phyloP scores from a whole-genome alignment of 2,888 invertebrate species.

The Acrocyrtus sp. region DNA sequence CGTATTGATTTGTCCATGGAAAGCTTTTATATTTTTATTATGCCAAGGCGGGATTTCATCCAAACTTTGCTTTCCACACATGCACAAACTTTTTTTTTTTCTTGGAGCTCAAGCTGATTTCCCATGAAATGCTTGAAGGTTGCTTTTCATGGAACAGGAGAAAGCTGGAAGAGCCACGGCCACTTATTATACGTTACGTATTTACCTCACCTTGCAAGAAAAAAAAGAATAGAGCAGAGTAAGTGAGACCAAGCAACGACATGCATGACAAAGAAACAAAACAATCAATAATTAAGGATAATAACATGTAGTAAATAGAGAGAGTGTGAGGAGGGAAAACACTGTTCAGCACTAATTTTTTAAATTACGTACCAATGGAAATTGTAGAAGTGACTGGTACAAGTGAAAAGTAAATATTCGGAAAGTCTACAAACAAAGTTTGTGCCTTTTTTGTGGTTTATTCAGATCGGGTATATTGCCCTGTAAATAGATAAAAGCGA shows the following conservation, averaged over 20 bases:
- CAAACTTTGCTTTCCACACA: not conserved
- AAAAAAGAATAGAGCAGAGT: too few relatives aligned
- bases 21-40: too few relatives aligned
- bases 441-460: not conserved
- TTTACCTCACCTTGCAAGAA: too few relatives aligned
- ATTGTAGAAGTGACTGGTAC: not conserved
- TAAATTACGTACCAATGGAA: not conserved
- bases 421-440: too few relatives aligned
- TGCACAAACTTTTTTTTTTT: not conserved
- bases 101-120: too few relatives aligned
- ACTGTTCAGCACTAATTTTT: not conserved
- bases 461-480: too few relatives aligned
- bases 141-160: too few relatives aligned
- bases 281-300: not conserved
- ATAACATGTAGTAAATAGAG: not conserved
- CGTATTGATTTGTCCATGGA: too few relatives aligned
- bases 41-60: slow-evolving; percentile 42
- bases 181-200: not conserved
- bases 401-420: slow-evolving; percentile 10
- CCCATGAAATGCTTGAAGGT: too few relatives aligned
- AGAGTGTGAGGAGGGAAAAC: not conserved
- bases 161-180: not conserved
- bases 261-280: not conserved
- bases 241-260: slow-evolving; percentile 41
- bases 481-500: not conserved